Conservation (phyloP, 1,140 invertebrate species). For the Cydia amplana region DNA sequence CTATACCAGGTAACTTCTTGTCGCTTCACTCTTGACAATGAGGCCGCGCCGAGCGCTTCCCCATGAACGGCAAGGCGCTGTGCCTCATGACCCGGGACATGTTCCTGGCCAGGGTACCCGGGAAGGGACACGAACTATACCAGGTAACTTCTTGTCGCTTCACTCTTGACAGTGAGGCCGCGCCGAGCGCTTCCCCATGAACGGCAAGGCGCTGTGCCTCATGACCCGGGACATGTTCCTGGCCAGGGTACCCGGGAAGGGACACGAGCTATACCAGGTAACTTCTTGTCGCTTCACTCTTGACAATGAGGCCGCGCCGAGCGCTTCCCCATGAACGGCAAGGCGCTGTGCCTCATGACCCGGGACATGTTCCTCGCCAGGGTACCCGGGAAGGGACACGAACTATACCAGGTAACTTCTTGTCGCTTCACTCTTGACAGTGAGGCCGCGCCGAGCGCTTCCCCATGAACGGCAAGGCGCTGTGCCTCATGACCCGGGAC, state of each 20-base stretch:
- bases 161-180: too few relatives aligned
- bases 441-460: slow-evolving; percentile 84
- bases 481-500: slow-evolving; percentile 86
- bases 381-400: background rate
- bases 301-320: background rate
- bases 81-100: too few relatives aligned
- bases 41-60: too few relatives aligned
- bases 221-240: slow-evolving; percentile 84
- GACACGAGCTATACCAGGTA: slow-evolving; percentile 82
- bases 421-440: too few relatives aligned
- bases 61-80: too few relatives aligned
- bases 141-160: too few relatives aligned
- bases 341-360: background rate
- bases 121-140: too few relatives aligned
- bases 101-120: too few relatives aligned
- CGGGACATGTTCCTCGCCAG: background rate
- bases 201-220: slow-evolving; percentile 79
- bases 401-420: too few relatives aligned
- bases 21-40: background rate
- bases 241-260: slow-evolving; percentile 83
- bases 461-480: slow-evolving; percentile 88
- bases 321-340: slow-evolving; percentile 46
- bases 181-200: too few relatives aligned
- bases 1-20: too few relatives aligned
- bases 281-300: background rate